Evolutionary conservation across 1,140 invertebrate genomes (phyloP), one percentile per base, ranked within the genome.

Genomic region (Eueides isabella): DNA sequence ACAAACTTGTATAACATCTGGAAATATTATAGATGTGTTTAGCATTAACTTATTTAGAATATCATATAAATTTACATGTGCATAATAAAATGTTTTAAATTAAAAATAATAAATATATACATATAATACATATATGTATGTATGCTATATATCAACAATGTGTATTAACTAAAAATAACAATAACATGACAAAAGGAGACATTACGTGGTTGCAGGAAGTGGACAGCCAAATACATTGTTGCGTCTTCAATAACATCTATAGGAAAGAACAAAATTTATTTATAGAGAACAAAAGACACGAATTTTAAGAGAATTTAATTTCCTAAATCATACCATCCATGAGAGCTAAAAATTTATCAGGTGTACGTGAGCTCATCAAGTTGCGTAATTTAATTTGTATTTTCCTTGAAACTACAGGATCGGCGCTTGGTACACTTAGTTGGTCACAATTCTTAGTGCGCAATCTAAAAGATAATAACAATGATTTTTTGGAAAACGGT

Each of bases 1-100:
- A 82, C 89, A 92, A n/a, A 91, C 85, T 83, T 90, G 80, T 6
- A 90, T 85, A 3, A 85, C 67, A 41, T 85, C 90, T 91, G 77
- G 77, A 83, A 73, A 72, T 44, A 67, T 63, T 14, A 63, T 63
- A 63, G 5, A 28, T 5, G 16, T 61, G 4, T 61, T 61, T n/a
- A 76, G n/a, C n/a, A n/a, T n/a, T n/a, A n/a, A n/a, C n/a, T 77
- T 26, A 69, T 14, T 4, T 44, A 38, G 23, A 48, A 16, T 0
- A 38, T 2, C n/a, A 67, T 11, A n/a, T 14, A 16, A 38, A 16
- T 38, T 4, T 38, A 38, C 35, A 38, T 16, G 12, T 16, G 3
- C 35, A 38, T 38, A 14, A 38, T 38, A 14, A 38, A 38, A 38
- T 35, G 14, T 35, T 35, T 35, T 35, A 35, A 35, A 14, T 12